Conservation (phyloP, 2,888 invertebrate genomes). For the Mimumesa dahlbomi region DNA sequence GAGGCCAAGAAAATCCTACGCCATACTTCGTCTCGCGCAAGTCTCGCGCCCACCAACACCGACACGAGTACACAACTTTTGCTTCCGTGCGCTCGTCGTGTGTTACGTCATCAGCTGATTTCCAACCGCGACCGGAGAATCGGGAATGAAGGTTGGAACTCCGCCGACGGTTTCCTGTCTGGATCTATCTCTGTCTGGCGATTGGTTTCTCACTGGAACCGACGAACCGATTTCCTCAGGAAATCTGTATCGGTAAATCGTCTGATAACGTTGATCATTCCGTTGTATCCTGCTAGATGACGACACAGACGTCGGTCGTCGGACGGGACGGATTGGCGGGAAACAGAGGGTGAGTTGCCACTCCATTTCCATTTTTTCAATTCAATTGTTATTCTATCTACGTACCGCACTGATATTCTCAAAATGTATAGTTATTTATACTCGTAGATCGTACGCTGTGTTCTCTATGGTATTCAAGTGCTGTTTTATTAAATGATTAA, state of each 20-base stretch:
- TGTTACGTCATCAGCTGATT: conserved; percentile 78
- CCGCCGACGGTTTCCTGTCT: conserved; percentile 16
- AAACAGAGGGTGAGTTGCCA: too few relatives aligned
- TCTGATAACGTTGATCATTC: not conserved
- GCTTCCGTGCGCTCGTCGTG: conserved; percentile 63
- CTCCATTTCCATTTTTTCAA: too few relatives aligned
- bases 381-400: too few relatives aligned
- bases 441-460: too few relatives aligned
- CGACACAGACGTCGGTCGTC: not conserved
- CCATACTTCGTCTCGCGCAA: conserved; percentile 66
- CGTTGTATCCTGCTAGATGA: conserved; percentile 17
- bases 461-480: not conserved
- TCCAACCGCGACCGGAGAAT: conserved; percentile 28
- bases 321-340: conserved; percentile 1
- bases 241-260: conserved; percentile 30
- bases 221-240: conserved; percentile 19
- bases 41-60: conserved; percentile 65
- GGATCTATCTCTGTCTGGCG: not conserved
- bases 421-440: too few relatives aligned
- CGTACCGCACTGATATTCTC: too few relatives aligned
- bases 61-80: conserved; percentile 60
- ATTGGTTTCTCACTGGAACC: conserved; percentile 12
- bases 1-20: conserved; percentile 68
- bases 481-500: not conserved
- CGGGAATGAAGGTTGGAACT: conserved; percentile 14